A percentile compares a stretch with the other conserved stretches of the same genome.
phyloP scores from a whole-genome alignment of 2,888 invertebrate species.

The Ethmia dodecea region DNA sequence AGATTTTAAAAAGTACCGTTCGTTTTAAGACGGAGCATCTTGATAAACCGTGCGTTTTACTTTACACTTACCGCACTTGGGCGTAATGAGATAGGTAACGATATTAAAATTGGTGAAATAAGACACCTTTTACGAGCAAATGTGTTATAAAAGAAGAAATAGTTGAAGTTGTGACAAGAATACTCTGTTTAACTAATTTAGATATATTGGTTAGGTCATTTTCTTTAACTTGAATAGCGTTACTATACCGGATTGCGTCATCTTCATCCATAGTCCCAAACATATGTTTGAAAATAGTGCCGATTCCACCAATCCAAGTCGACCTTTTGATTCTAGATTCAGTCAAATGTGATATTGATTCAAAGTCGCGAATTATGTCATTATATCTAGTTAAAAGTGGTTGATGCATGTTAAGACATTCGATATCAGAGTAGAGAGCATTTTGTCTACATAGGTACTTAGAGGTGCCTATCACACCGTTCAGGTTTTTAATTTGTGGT shows the following conservation, averaged over 20 bases:
- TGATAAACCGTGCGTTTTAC: too few relatives aligned
- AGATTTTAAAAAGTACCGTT: too few relatives aligned
- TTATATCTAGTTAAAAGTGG: slow-evolving; percentile 2
- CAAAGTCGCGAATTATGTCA: slow-evolving; percentile 12
- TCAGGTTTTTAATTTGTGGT: slow-evolving; percentile 8
- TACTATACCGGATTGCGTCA: slow-evolving; percentile 1
- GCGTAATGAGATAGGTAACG: too few relatives aligned
- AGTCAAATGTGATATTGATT: slow-evolving; percentile 19
- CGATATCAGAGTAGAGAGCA: slow-evolving; percentile 1
- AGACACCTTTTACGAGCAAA: too few relatives aligned
- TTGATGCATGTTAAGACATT: slow-evolving; percentile 1
- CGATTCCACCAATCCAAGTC: slow-evolving; percentile 22
- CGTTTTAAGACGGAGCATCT: too few relatives aligned
- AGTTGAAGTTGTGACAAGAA: background rate
- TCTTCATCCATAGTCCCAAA: slow-evolving; percentile 5
- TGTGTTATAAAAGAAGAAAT: too few relatives aligned
- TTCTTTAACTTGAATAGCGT: background rate
- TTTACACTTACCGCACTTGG: too few relatives aligned
- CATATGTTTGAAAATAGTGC: slow-evolving; percentile 17
- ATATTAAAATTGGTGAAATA: too few relatives aligned
- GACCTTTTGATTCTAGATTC: slow-evolving; percentile 13
- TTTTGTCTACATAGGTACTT: slow-evolving; percentile 13
- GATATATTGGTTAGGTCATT: background rate
- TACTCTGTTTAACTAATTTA: background rate
- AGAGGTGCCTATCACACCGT: slow-evolving; percentile 11